Base-by-base conservation (phyloP, 2,888 invertebrate species). In the Agrochola lychnidis region DNA sequence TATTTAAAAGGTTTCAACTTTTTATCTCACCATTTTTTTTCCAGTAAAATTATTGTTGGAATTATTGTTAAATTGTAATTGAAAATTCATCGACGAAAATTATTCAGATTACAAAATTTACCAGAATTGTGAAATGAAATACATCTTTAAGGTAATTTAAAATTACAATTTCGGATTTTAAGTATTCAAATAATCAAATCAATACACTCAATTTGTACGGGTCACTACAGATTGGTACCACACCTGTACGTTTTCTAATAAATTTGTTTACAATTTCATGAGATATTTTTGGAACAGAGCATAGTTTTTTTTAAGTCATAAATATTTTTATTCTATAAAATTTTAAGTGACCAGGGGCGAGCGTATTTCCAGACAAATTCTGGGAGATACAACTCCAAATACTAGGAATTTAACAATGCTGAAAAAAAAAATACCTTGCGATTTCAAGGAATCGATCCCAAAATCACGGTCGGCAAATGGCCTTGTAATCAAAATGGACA, bases 381-480 rank as follows among this genome's bases (percentile, higher is more conserved):
- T 51, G 45, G n/a, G 42, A 30, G n/a, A 51, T n/a, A 19, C n/a
- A 48, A 40, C 14, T 40, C 14, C 9, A 19, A 73, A 73, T 73
- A 22, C 30, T n/a, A n/a, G 45, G 45, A 57, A 73, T 73, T 45
- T 73, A 45, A 56, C 12, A 45, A 45, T 56, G 36, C 6, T 12
- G 6, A 22, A 36, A 36, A 36, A 16, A 42, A 45, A 36, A 73
- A 3, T 4, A 9, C 0, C 7, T 1, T 14, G n/a, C 45, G 2
- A 1, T 78, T 76, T 67, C 76, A 10, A 30, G 40, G 78, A 78
- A 57, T 48, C 30, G 40, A 57, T 19, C 40, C 40, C 14, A 42
- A 5, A 59, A 57, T 16, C 25, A 22, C 14, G 22, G 19, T 45
- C 16, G 53, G 48, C 12, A 6, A 22, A 22, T 16, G 45, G n/a